Evolutionary conservation across 2,797 vertebrate genomes (phyloP), one percentile per base, ranked within the genome.

Genomic region (Molothrus ater): DNA sequence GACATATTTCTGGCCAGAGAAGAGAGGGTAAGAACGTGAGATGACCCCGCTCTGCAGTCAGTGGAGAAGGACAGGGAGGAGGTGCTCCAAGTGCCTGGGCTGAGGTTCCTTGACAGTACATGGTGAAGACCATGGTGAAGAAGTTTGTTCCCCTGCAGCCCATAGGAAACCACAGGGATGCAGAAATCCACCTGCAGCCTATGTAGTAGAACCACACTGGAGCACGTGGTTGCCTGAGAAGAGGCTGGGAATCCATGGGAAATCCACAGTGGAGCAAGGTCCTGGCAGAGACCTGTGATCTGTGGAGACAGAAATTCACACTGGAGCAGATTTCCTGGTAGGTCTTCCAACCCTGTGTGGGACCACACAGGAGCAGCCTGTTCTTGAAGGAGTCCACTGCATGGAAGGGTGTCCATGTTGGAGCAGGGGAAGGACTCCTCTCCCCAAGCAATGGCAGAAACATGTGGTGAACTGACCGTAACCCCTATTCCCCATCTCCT

Each of bases 241-340:
- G 40, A 40, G 29, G 11, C 16, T 40, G 9, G n/a, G 47, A 54
- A 31, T 9, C 19, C n/a, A 7, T 34, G 25, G 20, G 20, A 61
- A 63, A 54, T 13, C 8, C 21, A 5, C 25, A 14, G 11, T 3
- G 20, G 17, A 54, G 6, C 13, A 54, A n/a, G 17, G 17, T 63
- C 11, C 56, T 63, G 63, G 13, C 20, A 63, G 56, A 17, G 9
- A 25, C 11, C 25, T 61, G 28, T 0, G 0, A n/a, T 20, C 24
- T 76, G 9, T 40, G 56, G 6, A 34, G 11, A 61, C 9, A 40
- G 5, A 20, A 61, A 54, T 25, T 53, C 47, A 40, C 24, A n/a
- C 20, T 25, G 31, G 24, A 60, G 7, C 7, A 53, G 13, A 13
- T 61, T 38, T 69, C 21, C 22, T 59, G 38, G 10, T 19, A 38